phyloP scores from a whole-genome alignment of 2,797 vertebrate species.

The Australoheros facetus region DNA sequence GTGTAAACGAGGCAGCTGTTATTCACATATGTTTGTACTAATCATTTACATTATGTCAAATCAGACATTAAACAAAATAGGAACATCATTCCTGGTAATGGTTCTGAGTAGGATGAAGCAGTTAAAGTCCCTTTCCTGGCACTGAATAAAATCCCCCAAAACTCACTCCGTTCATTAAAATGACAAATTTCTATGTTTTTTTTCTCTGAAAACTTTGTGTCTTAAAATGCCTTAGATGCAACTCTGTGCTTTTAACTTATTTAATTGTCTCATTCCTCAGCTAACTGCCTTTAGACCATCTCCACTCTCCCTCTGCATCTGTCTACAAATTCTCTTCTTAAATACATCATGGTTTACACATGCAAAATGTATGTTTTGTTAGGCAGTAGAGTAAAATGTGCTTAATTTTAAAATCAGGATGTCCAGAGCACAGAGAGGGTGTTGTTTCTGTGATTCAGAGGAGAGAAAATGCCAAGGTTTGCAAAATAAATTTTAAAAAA shows the following conservation, averaged over 20 bases:
- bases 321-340: neutral
- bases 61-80: constrained; percentile 19
- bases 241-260: neutral
- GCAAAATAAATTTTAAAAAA: no score
- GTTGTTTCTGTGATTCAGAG: neutral
- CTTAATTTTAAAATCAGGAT: neutral
- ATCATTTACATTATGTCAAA: constrained; percentile 19
- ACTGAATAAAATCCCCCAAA: neutral
- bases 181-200: neutral
- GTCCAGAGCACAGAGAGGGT: neutral
- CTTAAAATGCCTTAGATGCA: neutral
- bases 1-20: constrained; percentile 26
- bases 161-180: constrained; percentile 1
- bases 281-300: neutral
- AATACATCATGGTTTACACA: neutral
- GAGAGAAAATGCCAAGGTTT: neutral
- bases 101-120: constrained; percentile 14
- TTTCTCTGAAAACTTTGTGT: neutral
- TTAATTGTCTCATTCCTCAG: neutral
- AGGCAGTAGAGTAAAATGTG: neutral
- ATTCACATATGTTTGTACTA: constrained; percentile 31
- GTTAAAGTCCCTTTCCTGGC: constrained; percentile 7
- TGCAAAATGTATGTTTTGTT: neutral
- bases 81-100: neutral
- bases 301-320: neutral